A percentile compares a stretch with the other conserved stretches of the same genome.
phyloP scores from a whole-genome alignment of 1,140 invertebrate species.

The Kradibia gibbosae region DNA sequence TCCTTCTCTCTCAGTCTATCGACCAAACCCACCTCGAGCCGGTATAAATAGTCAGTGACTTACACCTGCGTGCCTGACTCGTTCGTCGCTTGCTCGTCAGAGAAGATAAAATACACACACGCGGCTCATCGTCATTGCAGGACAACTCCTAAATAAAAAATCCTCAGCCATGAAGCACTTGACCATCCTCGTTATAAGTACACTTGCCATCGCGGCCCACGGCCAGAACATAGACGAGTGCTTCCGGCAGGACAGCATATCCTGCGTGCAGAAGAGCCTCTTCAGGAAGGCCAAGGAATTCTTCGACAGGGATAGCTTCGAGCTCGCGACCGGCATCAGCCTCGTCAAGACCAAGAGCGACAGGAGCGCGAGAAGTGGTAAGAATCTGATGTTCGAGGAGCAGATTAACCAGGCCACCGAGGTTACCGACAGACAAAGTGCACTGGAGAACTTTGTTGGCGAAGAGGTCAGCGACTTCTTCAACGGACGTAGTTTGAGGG shows the following conservation, averaged over 20 bases:
- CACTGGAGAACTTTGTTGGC: conserved; percentile 76
- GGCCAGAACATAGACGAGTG: conserved; percentile 73
- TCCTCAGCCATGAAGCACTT: conserved; percentile 24
- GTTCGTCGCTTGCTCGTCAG: conserved; percentile 40
- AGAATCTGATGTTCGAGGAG: conserved; percentile 69
- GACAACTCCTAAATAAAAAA: neutral
- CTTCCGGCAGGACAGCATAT: conserved; percentile 78
- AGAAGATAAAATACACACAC: conserved; percentile 38
- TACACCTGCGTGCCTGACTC: conserved; percentile 40
- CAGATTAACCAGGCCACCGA: conserved; percentile 71
- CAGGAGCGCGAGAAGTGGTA: conserved; percentile 65
- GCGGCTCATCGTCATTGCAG: neutral
- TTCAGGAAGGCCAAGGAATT: conserved; percentile 77
- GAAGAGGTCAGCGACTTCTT: conserved; percentile 75
- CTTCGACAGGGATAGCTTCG: conserved; percentile 76
- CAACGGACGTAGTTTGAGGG: conserved; percentile 73
- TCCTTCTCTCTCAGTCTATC: conserved; percentile 34
- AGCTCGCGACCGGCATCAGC: conserved; percentile 75
- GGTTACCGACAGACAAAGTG: conserved; percentile 74
- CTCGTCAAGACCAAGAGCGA: conserved; percentile 72
- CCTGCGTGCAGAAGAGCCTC: conserved; percentile 77
- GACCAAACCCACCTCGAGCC: conserved; percentile 12
- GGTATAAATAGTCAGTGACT: conserved; percentile 50
- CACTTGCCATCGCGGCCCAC: conserved; percentile 55
- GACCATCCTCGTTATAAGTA: conserved; percentile 48